Base-by-base conservation (phyloP, 2,113 vertebrate species). In the Neodon shergylaensis region DNA sequence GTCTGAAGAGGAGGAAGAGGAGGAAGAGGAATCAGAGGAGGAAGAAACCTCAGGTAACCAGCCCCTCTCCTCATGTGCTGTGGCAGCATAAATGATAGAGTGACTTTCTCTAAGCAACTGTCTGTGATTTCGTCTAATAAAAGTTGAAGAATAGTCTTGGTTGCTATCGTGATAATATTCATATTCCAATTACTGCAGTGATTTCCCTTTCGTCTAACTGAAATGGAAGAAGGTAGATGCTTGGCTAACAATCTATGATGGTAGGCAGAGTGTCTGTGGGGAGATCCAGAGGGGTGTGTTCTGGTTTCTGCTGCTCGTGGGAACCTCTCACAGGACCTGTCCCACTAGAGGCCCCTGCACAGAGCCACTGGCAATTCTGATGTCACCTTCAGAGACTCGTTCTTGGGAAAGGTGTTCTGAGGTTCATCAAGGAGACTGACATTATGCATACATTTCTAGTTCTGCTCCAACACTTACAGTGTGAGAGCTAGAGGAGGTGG, bases 31-130 rank as follows among this genome's bases (percentile, higher is more conserved):
- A 88, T 98, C 97, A 31, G 98, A 97, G 94, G 98, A 97, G 95
- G 96, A 95, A 95, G 99, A 99, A 98, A 98, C 98, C 54, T 99
- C 99, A 98, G 99, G 99, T 99, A 98, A 96, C 22, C 26, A 7
- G 0, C 24, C 31, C 7, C 1, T 36, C 22, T 11, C 31, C 26
- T 52, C 42, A 36, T 17, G 33, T n/a, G n/a, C 74, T 87, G 2
- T 17, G 52, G 4, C 16, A 3, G 44, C 54, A 28, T 2, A 33
- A 65, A 76, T 7, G 76, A 70, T 26, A 24, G 4, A 0, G 0
- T 8, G 79, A 17, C 44, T 33, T 13, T 3, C 47, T 42, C 42
- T 6, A 14, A 26, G 5, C 36, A 47, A 21, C 19, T 22, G 1
- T 31, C 13, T 78, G 16, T 61, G 24, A 52, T 36, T 39, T 17